Conservation (phyloP, 2,113 vertebrate species). For the Haplotaxodon microlepis region DNA sequence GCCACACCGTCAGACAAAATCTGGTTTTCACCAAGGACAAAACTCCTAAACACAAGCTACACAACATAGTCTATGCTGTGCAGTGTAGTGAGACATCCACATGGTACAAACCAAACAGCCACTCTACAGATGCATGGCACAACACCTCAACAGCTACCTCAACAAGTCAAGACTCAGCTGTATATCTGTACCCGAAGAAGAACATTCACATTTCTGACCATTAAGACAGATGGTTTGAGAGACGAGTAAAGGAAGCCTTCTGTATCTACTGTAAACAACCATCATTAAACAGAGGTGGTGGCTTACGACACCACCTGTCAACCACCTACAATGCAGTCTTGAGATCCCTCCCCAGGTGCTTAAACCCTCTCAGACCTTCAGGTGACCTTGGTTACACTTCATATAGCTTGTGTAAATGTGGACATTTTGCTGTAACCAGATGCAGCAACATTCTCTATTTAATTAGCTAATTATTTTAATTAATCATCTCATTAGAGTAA, state of each 20-base stretch:
- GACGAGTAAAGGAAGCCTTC: not conserved
- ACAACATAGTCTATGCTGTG: not conserved
- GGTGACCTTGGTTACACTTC: not conserved
- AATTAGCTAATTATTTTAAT: not conserved
- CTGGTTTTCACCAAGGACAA: not conserved
- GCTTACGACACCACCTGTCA: not conserved
- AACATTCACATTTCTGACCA: not conserved
- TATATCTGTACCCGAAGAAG: not conserved
- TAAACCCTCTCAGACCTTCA: not conserved
- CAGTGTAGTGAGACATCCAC: rapidly evolving
- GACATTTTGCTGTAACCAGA: not conserved
- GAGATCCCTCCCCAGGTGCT: not conserved
- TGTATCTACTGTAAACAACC: not conserved
- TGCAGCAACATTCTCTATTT: not conserved
- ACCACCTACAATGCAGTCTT: rapidly evolving
- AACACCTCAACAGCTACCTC: not conserved
- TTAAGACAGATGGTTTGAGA: not conserved
- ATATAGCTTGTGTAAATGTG: not conserved
- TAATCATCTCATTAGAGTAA: not conserved
- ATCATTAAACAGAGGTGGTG: not conserved
- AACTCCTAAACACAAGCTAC: not conserved
- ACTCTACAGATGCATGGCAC: not conserved
- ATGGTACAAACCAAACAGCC: not conserved
- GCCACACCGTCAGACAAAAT: not conserved
- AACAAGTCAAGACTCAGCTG: not conserved